Evolutionary conservation across 2,888 invertebrate genomes (phyloP).

Genomic region (Xestia xanthographa): DNA sequence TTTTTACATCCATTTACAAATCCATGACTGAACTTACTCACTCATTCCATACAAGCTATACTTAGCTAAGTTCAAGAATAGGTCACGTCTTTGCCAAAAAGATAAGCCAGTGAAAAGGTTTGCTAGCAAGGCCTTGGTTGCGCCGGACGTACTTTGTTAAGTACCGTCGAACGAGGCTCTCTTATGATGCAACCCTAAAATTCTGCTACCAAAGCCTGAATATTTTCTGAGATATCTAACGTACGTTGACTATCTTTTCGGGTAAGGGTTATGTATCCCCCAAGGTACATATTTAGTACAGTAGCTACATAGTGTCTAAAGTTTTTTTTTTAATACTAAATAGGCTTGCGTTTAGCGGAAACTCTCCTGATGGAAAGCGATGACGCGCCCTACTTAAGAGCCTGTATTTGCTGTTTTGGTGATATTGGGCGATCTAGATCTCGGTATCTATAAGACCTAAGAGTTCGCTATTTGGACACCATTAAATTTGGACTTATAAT

Average conservation of each 20-base stretch:
- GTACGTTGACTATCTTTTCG: neutral
- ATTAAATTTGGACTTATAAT: too few species aligned
- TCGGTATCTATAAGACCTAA: too few species aligned
- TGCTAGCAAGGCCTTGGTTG: neutral
- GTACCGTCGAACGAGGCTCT: neutral
- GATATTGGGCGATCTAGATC: too few species aligned
- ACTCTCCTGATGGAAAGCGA: too few species aligned
- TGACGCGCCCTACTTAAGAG: neutral
- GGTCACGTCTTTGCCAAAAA: constrained; percentile 34
- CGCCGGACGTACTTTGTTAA: neutral
- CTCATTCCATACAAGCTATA: constrained; percentile 3
- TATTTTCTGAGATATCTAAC: neutral
- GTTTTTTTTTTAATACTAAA: too few species aligned
- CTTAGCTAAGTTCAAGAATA: neutral
- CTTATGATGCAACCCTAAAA: constrained; percentile 3
- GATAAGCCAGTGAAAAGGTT: constrained; percentile 29
- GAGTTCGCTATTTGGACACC: too few species aligned
- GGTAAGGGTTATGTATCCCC: neutral
- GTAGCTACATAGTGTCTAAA: neutral
- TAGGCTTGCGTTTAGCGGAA: too few species aligned
- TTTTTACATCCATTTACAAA: too few species aligned
- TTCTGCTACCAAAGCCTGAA: neutral
- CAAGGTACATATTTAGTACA: too few species aligned
- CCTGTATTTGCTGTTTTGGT: too few species aligned
- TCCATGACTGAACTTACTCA: neutral